Conservation (phyloP, 2,888 invertebrate species). For the Nyleta sp. region DNA sequence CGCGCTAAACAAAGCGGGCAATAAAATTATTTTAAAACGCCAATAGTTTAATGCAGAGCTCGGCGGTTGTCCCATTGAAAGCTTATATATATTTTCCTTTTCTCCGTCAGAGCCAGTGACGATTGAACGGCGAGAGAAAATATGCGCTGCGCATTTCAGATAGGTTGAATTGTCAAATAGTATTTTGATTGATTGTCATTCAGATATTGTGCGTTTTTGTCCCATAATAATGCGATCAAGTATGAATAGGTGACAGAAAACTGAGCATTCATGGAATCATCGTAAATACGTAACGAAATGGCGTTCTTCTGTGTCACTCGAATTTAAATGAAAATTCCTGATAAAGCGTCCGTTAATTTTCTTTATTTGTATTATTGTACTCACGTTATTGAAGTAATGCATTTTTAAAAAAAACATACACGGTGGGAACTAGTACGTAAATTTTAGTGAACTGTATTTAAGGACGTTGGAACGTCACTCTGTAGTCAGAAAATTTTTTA, state of each 20-base stretch:
- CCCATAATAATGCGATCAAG: constrained; percentile 6
- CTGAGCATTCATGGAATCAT: constrained; percentile 1
- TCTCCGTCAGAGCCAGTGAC: not conserved
- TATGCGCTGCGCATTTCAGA: constrained; percentile 17
- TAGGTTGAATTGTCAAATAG: constrained; percentile 22
- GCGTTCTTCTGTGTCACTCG: not conserved
- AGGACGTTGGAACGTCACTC: no score
- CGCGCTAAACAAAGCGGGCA: not conserved
- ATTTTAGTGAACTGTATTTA: no score
- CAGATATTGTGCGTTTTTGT: constrained; percentile 22
- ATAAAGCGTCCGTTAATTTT: no score
- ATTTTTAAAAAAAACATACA: no score
- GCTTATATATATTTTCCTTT: constrained; percentile 6
- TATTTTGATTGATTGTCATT: constrained; percentile 31
- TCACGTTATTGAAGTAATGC: no score
- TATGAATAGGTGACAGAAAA: constrained; percentile 7
- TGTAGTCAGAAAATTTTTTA: no score
- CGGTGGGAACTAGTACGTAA: no score
- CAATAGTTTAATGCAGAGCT: not conserved
- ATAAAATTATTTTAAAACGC: not conserved
- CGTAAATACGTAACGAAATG: constrained; percentile 1
- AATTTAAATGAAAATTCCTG: no score
- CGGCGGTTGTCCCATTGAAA: not conserved
- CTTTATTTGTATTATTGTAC: no score
- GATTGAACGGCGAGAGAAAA: constrained; percentile 3